These are phyloP conservation scores for Sinonovacula constricta DNA, from an alignment of 1,140 invertebrate species.

Conservation along the genomic window DNA sequence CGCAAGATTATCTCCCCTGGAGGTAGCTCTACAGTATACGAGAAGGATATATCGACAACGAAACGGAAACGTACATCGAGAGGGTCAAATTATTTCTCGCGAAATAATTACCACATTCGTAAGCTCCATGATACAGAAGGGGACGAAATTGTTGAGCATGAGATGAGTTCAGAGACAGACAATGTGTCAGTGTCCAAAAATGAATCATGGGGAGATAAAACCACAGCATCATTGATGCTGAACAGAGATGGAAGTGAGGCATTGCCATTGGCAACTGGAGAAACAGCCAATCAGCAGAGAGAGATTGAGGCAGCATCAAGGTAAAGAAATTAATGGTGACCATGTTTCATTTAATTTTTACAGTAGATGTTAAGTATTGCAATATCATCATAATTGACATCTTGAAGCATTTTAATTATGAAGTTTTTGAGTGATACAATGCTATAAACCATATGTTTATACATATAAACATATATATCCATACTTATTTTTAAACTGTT, in stretches of 20 bases:
- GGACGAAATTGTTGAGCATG: slow-evolving; percentile 65
- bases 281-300: neutral
- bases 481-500: neutral
- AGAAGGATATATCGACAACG: slow-evolving; percentile 68
- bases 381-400: neutral
- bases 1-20: slow-evolving; percentile 62
- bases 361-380: neutral
- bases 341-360: neutral
- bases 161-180: slow-evolving; percentile 62
- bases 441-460: neutral
- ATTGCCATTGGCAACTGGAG: neutral
- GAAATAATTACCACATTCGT: slow-evolving; percentile 58
- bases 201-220: slow-evolving; percentile 67
- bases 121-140: slow-evolving; percentile 59
- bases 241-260: slow-evolving; percentile 28
- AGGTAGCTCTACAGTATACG: slow-evolving; percentile 58
- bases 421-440: slow-evolving; percentile 8
- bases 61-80: slow-evolving; percentile 66
- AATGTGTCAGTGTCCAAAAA: slow-evolving; percentile 68
- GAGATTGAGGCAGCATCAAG: neutral
- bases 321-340: neutral
- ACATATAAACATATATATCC: neutral
- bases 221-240: slow-evolving; percentile 57
- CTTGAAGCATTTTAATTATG: neutral
- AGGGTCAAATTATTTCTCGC: slow-evolving; percentile 69